These are phyloP conservation scores for Synergus laeviventris DNA, from an alignment of 2,888 invertebrate genomes.

Conservation along the genomic window DNA sequence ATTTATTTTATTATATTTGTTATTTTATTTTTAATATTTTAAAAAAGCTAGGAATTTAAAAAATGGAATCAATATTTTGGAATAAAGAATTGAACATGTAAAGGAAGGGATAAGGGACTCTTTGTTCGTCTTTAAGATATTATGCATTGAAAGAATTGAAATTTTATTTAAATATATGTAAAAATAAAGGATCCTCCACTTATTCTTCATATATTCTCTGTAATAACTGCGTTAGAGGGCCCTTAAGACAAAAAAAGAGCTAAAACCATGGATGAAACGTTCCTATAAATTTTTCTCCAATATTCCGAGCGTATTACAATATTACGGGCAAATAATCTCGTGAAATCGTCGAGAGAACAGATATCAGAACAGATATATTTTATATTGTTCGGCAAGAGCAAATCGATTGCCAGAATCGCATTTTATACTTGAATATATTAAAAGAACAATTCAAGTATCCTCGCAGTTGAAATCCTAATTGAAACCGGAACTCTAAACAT, in stretches of 20 bases:
- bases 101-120: neutral
- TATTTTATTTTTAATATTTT: neutral
- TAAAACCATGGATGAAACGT: constrained; percentile 8
- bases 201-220: constrained; percentile 4
- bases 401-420: neutral
- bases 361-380: constrained; percentile 38
- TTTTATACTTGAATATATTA: constrained; percentile 17
- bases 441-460: neutral
- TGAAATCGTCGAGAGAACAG: constrained; percentile 32
- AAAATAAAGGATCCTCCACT: constrained; percentile 1
- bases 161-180: constrained; percentile 15
- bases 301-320: constrained; percentile 12
- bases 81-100: too few species aligned
- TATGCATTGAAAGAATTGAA: neutral
- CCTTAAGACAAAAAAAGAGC: neutral
- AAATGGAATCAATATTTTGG: too few species aligned
- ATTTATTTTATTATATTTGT: neutral
- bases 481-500: neutral
- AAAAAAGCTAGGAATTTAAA: too few species aligned
- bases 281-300: constrained; percentile 28
- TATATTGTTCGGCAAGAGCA: constrained; percentile 19
- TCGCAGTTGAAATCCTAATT: neutral
- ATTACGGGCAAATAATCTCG: constrained; percentile 26
- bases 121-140: neutral
- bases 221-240: constrained; percentile 13